Base-by-base conservation (phyloP, 2,888 invertebrate species). In the Heliconius aoede region DNA sequence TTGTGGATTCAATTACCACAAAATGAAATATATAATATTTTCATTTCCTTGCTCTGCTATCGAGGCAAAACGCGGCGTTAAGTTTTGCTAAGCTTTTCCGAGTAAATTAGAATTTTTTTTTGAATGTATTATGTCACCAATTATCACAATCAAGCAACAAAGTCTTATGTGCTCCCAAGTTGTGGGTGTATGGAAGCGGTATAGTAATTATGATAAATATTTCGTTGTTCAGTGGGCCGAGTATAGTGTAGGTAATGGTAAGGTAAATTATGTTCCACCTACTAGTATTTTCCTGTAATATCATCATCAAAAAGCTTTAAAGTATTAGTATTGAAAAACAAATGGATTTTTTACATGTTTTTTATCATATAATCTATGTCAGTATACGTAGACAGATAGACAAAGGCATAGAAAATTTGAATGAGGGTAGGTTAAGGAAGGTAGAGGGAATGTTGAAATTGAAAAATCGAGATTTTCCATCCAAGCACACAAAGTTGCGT, bases 71-170 rank as follows among this genome's bases (percentile, higher is more conserved):
- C 36, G 36, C 40, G 15, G 40, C 15, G 15, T 5, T 46, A 18
- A 46, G 7, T 46, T 40, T 15, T 4, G 46, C 46, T 24, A 46
- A 73, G 46, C 51, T 73, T 73, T 73, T 64, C 30, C 28, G 64
- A 73, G 73, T 40, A 73, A 64, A 73, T 73, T 73, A 61, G 65
- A 40, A 72, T 64, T 32, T 13, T 40, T 61, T 40, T 72, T 40
- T 21, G 61, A 36, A 61, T 61, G 74, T 74, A 76, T 79, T 77
- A 79, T 74, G 73, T 76, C 74, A 77, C 67, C 74, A 80, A 80
- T 80, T 80, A 80, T 60, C 79, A 79, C 78, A 72, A 72, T 62
- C 32, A 62, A 36, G 28, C 28, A 21, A 61, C 69, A 74, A 74
- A 74, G 51, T 51, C 62, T 74, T 74, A 71, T 28, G 55, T n/a